Conservation (phyloP, 2,797 vertebrate species). For the Anguilla anguilla region DNA sequence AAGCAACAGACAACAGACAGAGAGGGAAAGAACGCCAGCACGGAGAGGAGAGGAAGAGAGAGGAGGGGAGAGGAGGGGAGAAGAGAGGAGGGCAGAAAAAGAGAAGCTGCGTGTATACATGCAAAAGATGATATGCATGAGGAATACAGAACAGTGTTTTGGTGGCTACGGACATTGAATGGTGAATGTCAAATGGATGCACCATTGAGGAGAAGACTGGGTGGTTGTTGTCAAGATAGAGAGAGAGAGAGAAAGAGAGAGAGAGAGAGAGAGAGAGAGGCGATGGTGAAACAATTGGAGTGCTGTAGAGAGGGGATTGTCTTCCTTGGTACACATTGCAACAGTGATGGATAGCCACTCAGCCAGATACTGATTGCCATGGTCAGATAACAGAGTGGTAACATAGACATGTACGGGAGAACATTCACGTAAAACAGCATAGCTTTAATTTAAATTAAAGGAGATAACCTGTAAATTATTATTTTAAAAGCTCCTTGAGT, state of each 20-base stretch:
- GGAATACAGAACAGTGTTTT: background rate
- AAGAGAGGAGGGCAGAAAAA: background rate
- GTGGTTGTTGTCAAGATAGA: background rate
- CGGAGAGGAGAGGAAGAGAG: background rate
- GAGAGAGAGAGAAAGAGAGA: too few species aligned
- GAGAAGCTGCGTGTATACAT: background rate
- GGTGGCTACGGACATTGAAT: background rate
- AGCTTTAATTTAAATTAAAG: background rate
- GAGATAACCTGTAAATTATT: background rate
- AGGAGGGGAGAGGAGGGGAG: background rate
- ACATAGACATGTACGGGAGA: background rate
- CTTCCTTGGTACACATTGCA: background rate
- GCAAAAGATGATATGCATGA: background rate
- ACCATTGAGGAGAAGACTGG: background rate
- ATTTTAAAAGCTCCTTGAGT: background rate
- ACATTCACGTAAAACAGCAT: background rate
- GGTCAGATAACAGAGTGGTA: background rate
- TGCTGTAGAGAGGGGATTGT: background rate
- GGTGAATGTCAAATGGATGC: background rate
- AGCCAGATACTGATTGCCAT: background rate
- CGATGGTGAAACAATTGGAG: background rate
- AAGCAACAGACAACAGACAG: constrained; percentile 58
- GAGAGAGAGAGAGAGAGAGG: background rate
- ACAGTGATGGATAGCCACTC: background rate
- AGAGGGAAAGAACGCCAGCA: constrained; percentile 21